These are phyloP conservation scores for Mallotus villosus DNA, from an alignment of 2,797 vertebrate genomes.

Conservation along the genomic window DNA sequence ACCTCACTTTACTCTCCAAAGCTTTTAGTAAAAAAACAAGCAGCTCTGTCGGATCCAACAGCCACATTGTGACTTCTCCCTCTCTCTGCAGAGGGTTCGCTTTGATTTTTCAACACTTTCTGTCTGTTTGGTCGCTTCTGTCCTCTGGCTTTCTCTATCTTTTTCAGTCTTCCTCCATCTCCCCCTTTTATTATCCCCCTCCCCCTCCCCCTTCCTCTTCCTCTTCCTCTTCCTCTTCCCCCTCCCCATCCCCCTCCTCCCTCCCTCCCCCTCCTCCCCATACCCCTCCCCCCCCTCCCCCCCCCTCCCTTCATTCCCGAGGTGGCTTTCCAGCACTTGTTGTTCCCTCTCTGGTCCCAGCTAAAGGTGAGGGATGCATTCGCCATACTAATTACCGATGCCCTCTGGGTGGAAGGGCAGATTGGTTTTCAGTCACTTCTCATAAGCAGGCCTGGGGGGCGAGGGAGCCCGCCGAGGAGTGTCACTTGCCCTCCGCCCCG, in stretches of 20 bases:
- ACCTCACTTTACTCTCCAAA: constrained; percentile 64
- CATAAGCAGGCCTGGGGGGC: constrained; percentile 25
- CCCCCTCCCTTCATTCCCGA: constrained; percentile 1
- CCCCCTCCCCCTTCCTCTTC: background rate
- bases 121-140: constrained; percentile 7
- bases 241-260: background rate
- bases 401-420: constrained; percentile 31
- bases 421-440: constrained; percentile 40
- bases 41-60: constrained; percentile 68
- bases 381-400: constrained; percentile 43
- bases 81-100: constrained; percentile 44
- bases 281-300: constrained; percentile 8
- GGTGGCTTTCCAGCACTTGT: constrained; percentile 30
- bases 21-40: constrained; percentile 70
- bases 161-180: background rate
- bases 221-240: background rate
- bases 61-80: constrained; percentile 52
- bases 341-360: constrained; percentile 14
- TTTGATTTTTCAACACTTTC: constrained; percentile 71
- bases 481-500: constrained; percentile 21
- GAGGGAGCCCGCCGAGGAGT: constrained; percentile 22
- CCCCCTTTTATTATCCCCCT: background rate
- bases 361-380: constrained; percentile 48
- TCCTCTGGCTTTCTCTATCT: too few species aligned
- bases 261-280: constrained; percentile 1